Evolutionary conservation across 2,888 invertebrate species (phyloP).

Genomic region (Stenoptilia bipunctidactyla): DNA sequence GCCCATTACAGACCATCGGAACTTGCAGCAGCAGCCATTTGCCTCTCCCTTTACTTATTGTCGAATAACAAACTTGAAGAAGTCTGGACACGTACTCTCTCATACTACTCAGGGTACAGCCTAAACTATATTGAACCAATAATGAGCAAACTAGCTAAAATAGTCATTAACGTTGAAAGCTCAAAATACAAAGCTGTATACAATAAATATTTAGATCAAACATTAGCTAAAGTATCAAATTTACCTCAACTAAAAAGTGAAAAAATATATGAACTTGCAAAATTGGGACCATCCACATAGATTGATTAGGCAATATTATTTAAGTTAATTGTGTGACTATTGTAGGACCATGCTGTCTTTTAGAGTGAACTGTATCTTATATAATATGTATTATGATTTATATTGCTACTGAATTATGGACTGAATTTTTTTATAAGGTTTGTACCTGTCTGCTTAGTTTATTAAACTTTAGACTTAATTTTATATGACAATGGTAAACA

Average conservation of each 20-base stretch:
- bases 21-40: slow-evolving; percentile 85
- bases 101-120: slow-evolving; percentile 82
- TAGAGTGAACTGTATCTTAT: neutral
- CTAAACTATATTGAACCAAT: slow-evolving; percentile 77
- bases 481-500: neutral
- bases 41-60: slow-evolving; percentile 74
- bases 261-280: slow-evolving; percentile 34
- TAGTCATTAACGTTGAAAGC: slow-evolving; percentile 77
- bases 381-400: neutral
- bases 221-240: slow-evolving; percentile 75
- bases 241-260: slow-evolving; percentile 73
- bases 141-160: slow-evolving; percentile 76
- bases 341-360: too few species aligned
- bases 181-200: slow-evolving; percentile 79
- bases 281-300: slow-evolving; percentile 12
- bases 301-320: too few species aligned
- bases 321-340: too few species aligned
- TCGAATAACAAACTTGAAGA: slow-evolving; percentile 57
- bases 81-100: slow-evolving; percentile 81
- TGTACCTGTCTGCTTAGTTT: slow-evolving; percentile 1
- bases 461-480: neutral
- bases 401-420: neutral
- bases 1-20: slow-evolving; percentile 85
- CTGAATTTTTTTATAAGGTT: slow-evolving; percentile 1
- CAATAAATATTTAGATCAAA: slow-evolving; percentile 73